Conservation (phyloP, 2,797 vertebrate genomes). For the Hirundo rustica region DNA sequence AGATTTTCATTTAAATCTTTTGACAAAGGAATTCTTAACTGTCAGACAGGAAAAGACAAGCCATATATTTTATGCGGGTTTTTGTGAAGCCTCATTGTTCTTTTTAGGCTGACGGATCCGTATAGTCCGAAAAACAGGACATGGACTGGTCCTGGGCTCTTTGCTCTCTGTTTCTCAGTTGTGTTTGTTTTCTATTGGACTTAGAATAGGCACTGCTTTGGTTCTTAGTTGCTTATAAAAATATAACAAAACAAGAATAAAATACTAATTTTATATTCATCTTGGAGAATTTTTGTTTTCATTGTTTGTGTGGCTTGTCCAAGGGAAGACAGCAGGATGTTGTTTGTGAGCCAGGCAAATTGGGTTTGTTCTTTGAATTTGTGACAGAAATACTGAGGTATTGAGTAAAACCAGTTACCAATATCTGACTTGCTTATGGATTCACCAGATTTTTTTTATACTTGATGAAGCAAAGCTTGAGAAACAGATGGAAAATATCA, state of each 20-base stretch:
- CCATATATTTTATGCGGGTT: not conserved
- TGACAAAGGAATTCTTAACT: not conserved
- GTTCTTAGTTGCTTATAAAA: not conserved
- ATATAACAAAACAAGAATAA: not conserved
- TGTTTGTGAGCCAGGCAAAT: not conserved
- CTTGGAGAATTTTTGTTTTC: not conserved
- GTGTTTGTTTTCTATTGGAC: not conserved
- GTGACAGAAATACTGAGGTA: not conserved
- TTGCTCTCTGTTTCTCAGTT: not conserved
- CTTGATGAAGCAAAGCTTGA: not conserved
- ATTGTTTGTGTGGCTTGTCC: not conserved
- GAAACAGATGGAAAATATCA: not conserved
- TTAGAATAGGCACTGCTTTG: not conserved
- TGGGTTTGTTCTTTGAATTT: not conserved
- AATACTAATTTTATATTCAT: not conserved
- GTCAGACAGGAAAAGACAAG: not conserved
- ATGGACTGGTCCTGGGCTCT: not conserved
- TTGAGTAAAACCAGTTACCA: not conserved
- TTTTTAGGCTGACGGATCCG: not conserved
- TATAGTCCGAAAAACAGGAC: not conserved
- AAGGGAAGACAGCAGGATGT: not conserved
- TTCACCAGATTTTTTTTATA: accelerated
- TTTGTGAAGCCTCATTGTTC: not conserved
- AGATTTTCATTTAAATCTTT: not conserved
- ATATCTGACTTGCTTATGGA: not conserved